These are phyloP conservation scores for Cyrtonyx montezumae DNA, from an alignment of 2,113 vertebrate genomes.

Conservation along the genomic window DNA sequence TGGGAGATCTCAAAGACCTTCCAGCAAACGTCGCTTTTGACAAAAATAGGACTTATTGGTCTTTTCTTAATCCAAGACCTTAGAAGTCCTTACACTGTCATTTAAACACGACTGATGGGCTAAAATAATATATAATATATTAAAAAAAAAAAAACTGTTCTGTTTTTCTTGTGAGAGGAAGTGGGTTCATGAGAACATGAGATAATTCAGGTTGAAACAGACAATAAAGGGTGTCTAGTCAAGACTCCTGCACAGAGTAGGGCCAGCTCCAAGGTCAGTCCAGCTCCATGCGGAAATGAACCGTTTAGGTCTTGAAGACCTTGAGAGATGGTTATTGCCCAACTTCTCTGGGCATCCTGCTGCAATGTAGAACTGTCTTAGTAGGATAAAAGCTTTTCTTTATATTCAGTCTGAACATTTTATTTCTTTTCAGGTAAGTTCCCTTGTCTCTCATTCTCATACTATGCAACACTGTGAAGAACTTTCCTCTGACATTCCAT, in stretches of 20 bases:
- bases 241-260: neutral
- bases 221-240: fast-evolving
- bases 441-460: neutral
- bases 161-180: neutral
- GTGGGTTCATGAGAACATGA: neutral
- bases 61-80: neutral
- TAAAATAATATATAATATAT: neutral
- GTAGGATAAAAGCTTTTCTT: neutral
- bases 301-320: neutral
- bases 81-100: neutral
- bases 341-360: neutral
- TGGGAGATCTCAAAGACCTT: neutral
- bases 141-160: neutral
- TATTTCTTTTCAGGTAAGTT: neutral
- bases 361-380: neutral
- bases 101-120: neutral
- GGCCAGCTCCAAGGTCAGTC: neutral
- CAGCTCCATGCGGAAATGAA: neutral
- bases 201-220: neutral
- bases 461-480: neutral
- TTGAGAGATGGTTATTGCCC: neutral
- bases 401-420: neutral
- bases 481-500: neutral
- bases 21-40: neutral
- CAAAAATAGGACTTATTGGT: neutral